Evolutionary conservation across 2,797 vertebrate genomes (phyloP), one percentile per base, ranked within the genome.

Genomic region (Morus bassanus): DNA sequence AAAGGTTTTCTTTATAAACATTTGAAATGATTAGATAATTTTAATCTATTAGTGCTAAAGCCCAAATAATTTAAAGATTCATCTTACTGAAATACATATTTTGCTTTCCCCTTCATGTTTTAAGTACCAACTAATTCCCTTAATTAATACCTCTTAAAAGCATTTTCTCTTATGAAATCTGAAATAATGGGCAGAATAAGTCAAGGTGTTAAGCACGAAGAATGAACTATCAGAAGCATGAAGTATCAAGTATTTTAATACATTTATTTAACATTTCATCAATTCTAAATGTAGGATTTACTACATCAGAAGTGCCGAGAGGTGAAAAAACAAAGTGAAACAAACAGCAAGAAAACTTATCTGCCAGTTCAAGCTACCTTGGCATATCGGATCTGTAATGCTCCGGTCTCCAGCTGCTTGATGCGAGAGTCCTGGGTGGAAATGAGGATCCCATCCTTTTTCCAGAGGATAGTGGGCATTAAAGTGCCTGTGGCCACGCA

Each of bases 401-500:
- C 97, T 9, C 99, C 99, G 0, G 98, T 98, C 94, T 99, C 99
- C 95, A 99, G 95, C 95, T 99, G 99, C 96, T 99, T 99, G 96
- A 99, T 98, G 65, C 99, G 98, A 59, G 99, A 99, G 97, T 99
- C 99, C 50, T 99, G 99, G 27, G 99, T 99, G 87, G 99, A 99
- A 94, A 99, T 95, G 56, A 99, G 97, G 61, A 98, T 97, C 3
- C 99, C 98, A 41, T 99, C 99, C 90, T 99, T 99, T 86, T 99
- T 99, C 99, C 99, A 99, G 95, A 99, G 98, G 96, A 99, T 98
- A 74, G 99, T 99, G 95, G 99, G 99, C 91, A 97, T 96, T 51
- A 99, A 98, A 88, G 98, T 98, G 85, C 99, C 99, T 4, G 98
- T 98, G 83, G 98, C 99, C 96, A 98, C 95, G 79, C 99, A 99